These are phyloP conservation scores for Erythrocercus mccallii DNA, from an alignment of 2,113 vertebrate genomes.

Conservation along the genomic window DNA sequence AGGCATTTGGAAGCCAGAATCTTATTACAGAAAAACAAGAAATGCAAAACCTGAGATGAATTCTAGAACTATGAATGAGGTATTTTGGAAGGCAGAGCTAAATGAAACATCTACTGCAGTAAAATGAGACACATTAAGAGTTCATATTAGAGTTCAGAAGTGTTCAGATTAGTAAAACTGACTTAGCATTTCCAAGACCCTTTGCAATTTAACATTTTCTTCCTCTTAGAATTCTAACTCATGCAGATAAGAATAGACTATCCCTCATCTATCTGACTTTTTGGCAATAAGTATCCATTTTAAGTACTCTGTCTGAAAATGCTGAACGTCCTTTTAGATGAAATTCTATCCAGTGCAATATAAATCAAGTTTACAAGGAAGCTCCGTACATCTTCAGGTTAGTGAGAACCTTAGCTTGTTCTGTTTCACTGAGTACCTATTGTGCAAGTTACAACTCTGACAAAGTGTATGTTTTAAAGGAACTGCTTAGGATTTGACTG, in stretches of 20 bases:
- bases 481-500: background rate
- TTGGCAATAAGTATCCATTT: background rate
- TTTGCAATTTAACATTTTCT: background rate
- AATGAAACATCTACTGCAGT: background rate
- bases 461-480: background rate
- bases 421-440: background rate
- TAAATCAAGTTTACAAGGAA: background rate
- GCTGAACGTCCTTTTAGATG: background rate
- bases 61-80: background rate
- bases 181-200: background rate
- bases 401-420: background rate
- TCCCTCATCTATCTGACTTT: background rate
- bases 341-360: background rate
- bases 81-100: background rate
- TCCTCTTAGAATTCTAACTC: background rate
- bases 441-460: background rate
- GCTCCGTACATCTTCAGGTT: background rate
- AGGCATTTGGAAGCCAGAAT: background rate
- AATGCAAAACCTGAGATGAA: background rate
- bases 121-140: background rate
- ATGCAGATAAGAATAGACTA: background rate
- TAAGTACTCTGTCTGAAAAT: background rate
- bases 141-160: background rate
- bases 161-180: background rate
- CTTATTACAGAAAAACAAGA: background rate